Evolutionary conservation across 1,140 invertebrate genomes (phyloP).

Genomic region (Dufourea novaeangliae): DNA sequence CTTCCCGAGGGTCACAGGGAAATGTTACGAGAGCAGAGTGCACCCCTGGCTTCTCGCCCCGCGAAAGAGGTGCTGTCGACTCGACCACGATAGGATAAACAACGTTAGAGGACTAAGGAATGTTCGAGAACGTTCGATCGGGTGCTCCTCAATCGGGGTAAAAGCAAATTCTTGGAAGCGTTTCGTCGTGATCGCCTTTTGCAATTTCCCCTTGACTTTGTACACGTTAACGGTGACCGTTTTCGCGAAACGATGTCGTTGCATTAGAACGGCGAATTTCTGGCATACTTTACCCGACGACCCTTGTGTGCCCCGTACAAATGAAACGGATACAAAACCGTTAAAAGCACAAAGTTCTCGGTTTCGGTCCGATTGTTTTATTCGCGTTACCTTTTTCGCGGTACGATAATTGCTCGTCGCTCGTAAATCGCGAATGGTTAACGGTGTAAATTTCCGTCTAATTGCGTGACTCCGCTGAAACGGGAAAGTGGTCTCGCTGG

Average conservation of each 20-base stretch:
- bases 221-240: not conserved
- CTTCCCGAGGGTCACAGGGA: not conserved
- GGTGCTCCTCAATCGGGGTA: too few relatives aligned
- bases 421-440: too few relatives aligned
- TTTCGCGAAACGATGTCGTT: not conserved
- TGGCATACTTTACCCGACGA: not conserved
- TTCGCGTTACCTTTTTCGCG: too few relatives aligned
- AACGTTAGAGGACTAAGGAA: slow-evolving; percentile 10
- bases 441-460: too few relatives aligned
- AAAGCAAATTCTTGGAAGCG: slow-evolving; percentile 1
- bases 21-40: not conserved
- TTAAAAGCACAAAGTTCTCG: not conserved
- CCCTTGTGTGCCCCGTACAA: not conserved
- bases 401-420: too few relatives aligned
- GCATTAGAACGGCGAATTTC: not conserved
- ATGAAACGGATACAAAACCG: not conserved
- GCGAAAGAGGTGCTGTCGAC: not conserved
- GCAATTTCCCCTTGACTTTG: not conserved
- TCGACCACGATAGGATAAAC: not conserved
- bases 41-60: not conserved
- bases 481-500: too few relatives aligned
- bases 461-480: too few relatives aligned
- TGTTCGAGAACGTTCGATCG: not conserved
- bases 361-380: too few relatives aligned
- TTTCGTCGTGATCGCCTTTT: not conserved